A percentile compares a stretch with the other conserved stretches of the same genome.
Evolutionary conservation across 2,888 invertebrate species (phyloP).

Genomic region (Cordylochernes scorpioides): DNA sequence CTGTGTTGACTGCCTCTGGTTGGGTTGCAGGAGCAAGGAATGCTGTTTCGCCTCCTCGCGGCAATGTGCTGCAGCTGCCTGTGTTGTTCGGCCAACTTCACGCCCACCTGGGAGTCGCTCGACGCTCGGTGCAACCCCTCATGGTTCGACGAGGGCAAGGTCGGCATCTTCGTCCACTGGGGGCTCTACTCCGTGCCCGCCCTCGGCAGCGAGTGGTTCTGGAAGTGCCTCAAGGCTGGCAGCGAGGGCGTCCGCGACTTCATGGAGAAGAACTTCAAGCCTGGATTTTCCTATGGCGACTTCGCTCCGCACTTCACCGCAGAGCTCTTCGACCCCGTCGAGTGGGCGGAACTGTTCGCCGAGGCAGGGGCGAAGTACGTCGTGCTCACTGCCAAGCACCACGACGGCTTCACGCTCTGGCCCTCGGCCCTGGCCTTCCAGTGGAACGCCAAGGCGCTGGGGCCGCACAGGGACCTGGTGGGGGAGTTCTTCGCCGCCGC

Average conservation of each 20-base stretch:
- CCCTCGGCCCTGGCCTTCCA: constrained; percentile 24
- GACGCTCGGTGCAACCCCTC: constrained; percentile 15
- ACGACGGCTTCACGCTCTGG: constrained; percentile 26
- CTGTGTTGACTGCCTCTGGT: too few relatives aligned
- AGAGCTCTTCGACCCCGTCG: constrained; percentile 24
- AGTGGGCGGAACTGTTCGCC: constrained; percentile 25
- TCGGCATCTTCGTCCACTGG: constrained; percentile 17
- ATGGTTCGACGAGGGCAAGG: constrained; percentile 15
- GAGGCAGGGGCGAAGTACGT: constrained; percentile 30
- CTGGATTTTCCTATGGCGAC: constrained; percentile 26
- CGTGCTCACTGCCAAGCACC: constrained; percentile 26
- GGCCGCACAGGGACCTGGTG: constrained; percentile 24
- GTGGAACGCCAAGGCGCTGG: constrained; percentile 25
- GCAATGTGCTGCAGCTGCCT: too few relatives aligned
- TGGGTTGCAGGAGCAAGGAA: too few relatives aligned
- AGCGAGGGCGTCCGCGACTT: constrained; percentile 18
- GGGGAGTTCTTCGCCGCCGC: constrained; percentile 18
- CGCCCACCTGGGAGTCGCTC: constrained; percentile 15
- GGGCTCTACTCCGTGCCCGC: constrained; percentile 17
- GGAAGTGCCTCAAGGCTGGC: constrained; percentile 11
- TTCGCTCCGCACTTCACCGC: constrained; percentile 26
- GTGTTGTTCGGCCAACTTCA: constrained; percentile 8
- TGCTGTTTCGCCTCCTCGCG: too few relatives aligned
- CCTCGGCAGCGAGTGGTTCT: constrained; percentile 15
- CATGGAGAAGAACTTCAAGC: constrained; percentile 24